Conservation (phyloP, 2,113 vertebrate species). For the Mesoclemmys tuberculata region DNA sequence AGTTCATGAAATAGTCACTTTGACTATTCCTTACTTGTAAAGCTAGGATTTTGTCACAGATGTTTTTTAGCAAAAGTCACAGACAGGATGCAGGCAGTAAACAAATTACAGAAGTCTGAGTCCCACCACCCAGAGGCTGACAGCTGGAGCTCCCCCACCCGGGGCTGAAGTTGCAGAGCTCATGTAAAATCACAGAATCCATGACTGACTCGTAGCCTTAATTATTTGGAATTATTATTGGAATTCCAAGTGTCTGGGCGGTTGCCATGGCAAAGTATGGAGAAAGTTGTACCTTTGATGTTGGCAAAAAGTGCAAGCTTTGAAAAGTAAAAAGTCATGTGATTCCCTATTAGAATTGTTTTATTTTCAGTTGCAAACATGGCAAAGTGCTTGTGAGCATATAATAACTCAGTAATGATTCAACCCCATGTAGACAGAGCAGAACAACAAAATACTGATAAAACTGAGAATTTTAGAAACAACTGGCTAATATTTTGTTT, state of each 20-base stretch:
- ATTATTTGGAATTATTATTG: background rate
- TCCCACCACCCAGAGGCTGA: background rate
- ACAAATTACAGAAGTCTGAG: background rate
- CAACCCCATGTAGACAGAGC: background rate
- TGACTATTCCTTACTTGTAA: background rate
- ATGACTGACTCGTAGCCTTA: background rate
- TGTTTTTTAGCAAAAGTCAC: background rate
- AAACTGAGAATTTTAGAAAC: background rate
- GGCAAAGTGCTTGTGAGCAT: background rate
- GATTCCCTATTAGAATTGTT: fast-evolving
- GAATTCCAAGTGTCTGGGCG: background rate
- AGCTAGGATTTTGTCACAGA: background rate
- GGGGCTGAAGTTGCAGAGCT: background rate
- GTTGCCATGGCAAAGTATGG: background rate
- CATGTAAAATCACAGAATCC: background rate
- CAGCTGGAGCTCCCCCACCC: background rate
- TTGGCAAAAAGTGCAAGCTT: background rate
- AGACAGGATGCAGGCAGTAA: background rate
- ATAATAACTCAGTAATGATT: background rate
- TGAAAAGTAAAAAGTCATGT: background rate
- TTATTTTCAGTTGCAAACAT: background rate
- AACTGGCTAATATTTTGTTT: background rate
- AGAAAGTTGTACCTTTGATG: background rate
- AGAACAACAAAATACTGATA: background rate
- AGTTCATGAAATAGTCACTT: background rate